These are phyloP conservation scores for Cirrhinus molitorella DNA, from an alignment of 2,797 vertebrate genomes.

Conservation along the genomic window DNA sequence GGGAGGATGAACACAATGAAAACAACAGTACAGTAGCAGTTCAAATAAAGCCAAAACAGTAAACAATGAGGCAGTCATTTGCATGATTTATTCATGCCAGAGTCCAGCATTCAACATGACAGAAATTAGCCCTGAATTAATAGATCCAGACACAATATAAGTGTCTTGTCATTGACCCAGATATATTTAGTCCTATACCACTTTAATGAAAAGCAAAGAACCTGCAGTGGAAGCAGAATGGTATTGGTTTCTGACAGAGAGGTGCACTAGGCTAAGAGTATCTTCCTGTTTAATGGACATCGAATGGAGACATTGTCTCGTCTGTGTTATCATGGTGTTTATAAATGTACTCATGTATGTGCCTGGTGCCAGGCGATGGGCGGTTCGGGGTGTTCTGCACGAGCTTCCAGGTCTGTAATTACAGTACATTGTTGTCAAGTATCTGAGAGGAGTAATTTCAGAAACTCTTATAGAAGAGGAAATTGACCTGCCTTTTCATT, in stretches of 20 bases:
- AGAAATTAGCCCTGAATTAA: slow-evolving; percentile 22
- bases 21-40: neutral
- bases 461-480: slow-evolving; percentile 51
- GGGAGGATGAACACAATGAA: neutral
- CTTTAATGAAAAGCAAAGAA: neutral
- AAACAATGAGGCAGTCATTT: slow-evolving; percentile 15
- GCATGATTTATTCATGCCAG: slow-evolving; percentile 29
- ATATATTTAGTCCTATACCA: slow-evolving; percentile 6
- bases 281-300: slow-evolving; percentile 30
- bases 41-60: slow-evolving; percentile 13
- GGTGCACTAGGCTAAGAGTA: neutral
- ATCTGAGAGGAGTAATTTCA: slow-evolving; percentile 52
- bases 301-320: slow-evolving; percentile 21
- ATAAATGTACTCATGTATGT: slow-evolving; percentile 51
- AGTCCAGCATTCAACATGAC: neutral
- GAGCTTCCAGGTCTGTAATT: slow-evolving; percentile 59
- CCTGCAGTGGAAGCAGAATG: neutral
- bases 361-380: slow-evolving; percentile 28
- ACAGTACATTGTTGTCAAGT: slow-evolving; percentile 57
- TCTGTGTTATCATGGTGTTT: slow-evolving; percentile 36
- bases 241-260: neutral
- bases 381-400: slow-evolving; percentile 27
- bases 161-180: neutral
- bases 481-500: slow-evolving; percentile 62
- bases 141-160: slow-evolving; percentile 1